Percentiles rank a stretch among this genome's conserved stretches.
Conservation (phyloP, 2,797 vertebrate species). For the Sphenopsis melanotis region DNA sequence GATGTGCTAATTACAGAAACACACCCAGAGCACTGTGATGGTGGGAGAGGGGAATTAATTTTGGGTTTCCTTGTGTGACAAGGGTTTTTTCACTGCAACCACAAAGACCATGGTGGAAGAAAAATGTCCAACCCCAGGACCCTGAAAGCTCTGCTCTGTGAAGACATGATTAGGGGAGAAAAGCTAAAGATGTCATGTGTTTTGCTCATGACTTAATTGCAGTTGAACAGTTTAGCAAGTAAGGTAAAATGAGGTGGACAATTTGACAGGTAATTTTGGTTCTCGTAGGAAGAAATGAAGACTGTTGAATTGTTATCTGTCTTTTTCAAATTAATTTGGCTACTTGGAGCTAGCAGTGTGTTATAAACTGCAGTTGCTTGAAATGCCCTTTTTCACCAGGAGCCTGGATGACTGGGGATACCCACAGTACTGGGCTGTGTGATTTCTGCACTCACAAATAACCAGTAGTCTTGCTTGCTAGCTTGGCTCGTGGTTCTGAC, state of each 20-base stretch:
- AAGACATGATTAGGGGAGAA: neutral
- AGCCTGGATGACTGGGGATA: neutral
- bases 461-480: neutral
- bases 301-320: neutral
- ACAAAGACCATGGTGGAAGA: neutral
- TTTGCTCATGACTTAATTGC: neutral
- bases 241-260: neutral
- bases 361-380: neutral
- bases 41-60: neutral
- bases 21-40: neutral
- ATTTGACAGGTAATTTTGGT: neutral
- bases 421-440: fast-evolving
- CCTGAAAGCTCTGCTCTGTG: neutral
- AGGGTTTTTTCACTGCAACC: neutral
- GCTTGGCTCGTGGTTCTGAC: fast-evolving
- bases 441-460: neutral
- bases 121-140: neutral
- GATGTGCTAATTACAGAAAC: neutral
- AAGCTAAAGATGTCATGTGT: neutral
- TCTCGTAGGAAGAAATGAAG: neutral
- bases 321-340: neutral
- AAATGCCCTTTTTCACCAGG: neutral
- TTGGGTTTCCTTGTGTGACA: neutral
- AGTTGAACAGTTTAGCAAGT: neutral
- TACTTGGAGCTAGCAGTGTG: neutral